Evolutionary conservation across 2,113 vertebrate genomes (phyloP).

Genomic region (Chionis minor): DNA sequence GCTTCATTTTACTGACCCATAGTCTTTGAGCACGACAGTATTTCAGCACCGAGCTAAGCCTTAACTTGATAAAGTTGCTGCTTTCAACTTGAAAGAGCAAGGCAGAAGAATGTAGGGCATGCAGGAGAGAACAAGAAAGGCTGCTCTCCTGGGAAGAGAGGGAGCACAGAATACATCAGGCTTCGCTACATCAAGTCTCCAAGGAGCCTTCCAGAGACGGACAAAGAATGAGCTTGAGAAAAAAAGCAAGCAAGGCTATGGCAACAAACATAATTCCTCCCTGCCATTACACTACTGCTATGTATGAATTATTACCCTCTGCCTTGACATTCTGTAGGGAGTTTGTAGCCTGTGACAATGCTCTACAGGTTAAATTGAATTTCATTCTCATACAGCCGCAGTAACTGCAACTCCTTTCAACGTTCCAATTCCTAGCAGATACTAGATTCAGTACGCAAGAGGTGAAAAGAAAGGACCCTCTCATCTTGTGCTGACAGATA

Average conservation of each 20-base stretch:
- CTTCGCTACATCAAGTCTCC: accelerated
- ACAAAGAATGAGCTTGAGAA: neutral
- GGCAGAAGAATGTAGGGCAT: neutral
- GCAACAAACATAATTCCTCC: neutral
- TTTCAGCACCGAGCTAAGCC: neutral
- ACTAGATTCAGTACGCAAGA: neutral
- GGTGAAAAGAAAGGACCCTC: neutral
- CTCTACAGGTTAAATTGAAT: neutral
- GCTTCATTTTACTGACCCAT: neutral
- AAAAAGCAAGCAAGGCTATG: neutral
- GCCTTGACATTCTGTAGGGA: neutral
- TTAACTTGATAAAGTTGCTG: neutral
- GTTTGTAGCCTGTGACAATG: neutral
- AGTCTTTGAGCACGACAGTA: neutral
- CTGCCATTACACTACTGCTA: neutral
- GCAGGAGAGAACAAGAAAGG: neutral
- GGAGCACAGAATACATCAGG: neutral
- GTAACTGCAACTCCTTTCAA: neutral
- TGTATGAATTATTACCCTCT: neutral
- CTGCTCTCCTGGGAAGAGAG: neutral
- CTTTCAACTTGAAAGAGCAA: neutral
- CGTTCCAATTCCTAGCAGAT: neutral
- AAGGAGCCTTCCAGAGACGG: neutral
- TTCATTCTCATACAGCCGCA: neutral
- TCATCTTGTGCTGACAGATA: neutral